Conservation (phyloP, 2,888 invertebrate species). For the Hypsopygia costalis region DNA sequence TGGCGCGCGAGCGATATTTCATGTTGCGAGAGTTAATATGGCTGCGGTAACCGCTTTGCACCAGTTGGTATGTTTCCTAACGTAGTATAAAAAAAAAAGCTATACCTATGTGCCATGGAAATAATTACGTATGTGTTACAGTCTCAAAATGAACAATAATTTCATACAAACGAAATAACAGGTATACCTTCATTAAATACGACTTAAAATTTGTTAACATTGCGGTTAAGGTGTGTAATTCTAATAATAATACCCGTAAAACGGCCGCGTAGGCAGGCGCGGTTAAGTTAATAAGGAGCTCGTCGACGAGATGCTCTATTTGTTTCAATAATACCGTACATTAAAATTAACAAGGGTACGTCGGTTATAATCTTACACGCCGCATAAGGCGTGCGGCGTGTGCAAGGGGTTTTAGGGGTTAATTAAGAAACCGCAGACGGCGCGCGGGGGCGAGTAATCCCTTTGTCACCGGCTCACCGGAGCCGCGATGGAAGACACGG, state of each 20-base stretch:
- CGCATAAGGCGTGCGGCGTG: constrained; percentile 47
- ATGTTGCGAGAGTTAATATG: no score
- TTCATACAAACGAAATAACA: no score
- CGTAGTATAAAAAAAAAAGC: no score
- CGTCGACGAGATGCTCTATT: constrained; percentile 46
- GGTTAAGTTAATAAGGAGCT: constrained; percentile 45
- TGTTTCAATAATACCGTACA: constrained; percentile 68
- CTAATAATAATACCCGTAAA: constrained; percentile 30
- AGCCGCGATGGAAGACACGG: constrained; percentile 29
- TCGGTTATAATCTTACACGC: constrained; percentile 69
- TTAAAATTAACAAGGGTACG: constrained; percentile 71
- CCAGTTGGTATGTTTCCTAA: no score
- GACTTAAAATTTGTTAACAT: background rate
- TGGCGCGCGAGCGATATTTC: no score
- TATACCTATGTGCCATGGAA: no score
- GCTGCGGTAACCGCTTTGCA: no score
- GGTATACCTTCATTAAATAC: background rate
- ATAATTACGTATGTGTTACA: no score
- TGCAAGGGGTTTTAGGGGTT: constrained; percentile 74
- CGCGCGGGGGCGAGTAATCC: constrained; percentile 56
- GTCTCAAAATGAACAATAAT: no score
- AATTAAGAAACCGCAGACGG: constrained; percentile 77
- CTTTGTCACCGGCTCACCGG: constrained; percentile 61
- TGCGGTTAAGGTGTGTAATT: constrained; percentile 15
- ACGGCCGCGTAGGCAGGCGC: constrained; percentile 23